Base-by-base conservation (phyloP, 1,140 invertebrate species). In the Chymomyza costata region DNA sequence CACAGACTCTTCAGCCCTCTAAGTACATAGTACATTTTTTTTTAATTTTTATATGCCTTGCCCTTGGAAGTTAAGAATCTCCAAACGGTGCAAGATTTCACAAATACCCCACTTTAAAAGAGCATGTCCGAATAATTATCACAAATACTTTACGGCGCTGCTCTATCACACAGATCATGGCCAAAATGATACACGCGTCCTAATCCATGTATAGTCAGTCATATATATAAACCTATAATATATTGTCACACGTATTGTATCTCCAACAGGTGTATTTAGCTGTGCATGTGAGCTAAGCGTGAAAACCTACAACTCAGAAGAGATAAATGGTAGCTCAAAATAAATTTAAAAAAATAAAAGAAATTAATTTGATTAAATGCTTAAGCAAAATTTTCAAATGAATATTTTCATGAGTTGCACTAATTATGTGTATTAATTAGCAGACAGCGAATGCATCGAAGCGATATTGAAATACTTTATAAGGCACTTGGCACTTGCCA, bases 281-380 rank as follows among this genome's bases (percentile, higher is more conserved):
- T 55, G 58, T 31, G 35, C 70, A 76, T 76, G 70, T 62, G 70
- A 41, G 14, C 49, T 44, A 13, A 39, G 45, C 71, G 61, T 69
- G 70, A 54, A n/a, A 61, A 54, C 69, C 70, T 54, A 32, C 18
- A 31, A 44, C n/a, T 7, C 21, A 25, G 17, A 35, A 37, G 35
- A 65, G 65, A 76, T 61, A 73, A 59, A 64, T 16, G 31, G 47
- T 21, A 58, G 44, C 61, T 47, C 51, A 70, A 71, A 51, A 55
- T 67, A 52, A 56, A 50, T 28, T 19, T 41, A 2, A 25, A 6
- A 19, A 44, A n/a, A 16, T 44, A 44, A 44, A 44, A 16, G 0
- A 30, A 16, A 43, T 18, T 51, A 10, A 44, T 17, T 15, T 15
- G 30, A 64, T 41, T 18, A 40, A 48, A 48, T 38, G 39, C 17